These are phyloP conservation scores for Latrodectus geometricus DNA, from an alignment of 1,140 invertebrate genomes.

Conservation along the genomic window DNA sequence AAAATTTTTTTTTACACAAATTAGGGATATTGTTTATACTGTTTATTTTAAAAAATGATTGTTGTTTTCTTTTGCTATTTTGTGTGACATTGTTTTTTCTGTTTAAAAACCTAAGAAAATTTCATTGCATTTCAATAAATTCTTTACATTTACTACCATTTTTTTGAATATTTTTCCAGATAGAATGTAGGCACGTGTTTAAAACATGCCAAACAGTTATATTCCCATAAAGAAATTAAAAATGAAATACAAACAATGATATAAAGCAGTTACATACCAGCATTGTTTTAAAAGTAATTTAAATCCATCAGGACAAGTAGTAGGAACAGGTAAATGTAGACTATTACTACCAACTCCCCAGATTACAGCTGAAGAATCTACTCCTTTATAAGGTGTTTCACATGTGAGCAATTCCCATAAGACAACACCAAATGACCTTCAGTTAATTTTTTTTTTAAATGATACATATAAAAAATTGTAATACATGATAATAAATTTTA, in stretches of 20 bases:
- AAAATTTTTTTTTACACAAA: no score
- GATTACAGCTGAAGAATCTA: slow-evolving; percentile 96
- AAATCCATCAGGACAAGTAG: slow-evolving; percentile 84
- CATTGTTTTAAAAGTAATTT: slow-evolving; percentile 90
- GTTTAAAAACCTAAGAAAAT: no score
- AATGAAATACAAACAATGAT: not conserved
- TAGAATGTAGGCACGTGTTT: no score
- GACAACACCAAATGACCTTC: slow-evolving; percentile 93
- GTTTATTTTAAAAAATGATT: no score
- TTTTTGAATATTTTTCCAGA: no score
- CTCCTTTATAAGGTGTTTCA: slow-evolving; percentile 95
- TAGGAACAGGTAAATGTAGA: slow-evolving; percentile 88
- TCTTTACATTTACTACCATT: no score
- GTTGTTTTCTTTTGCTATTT: no score
- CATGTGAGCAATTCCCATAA: slow-evolving; percentile 97
- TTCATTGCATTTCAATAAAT: no score
- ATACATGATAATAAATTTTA: not conserved
- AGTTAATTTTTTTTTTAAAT: not conserved
- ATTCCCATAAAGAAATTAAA: no score
- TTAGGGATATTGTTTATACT: no score
- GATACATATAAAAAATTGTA: slow-evolving; percentile 10
- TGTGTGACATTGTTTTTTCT: no score
- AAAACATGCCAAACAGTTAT: no score
- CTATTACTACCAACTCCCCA: slow-evolving; percentile 97
- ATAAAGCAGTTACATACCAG: slow-evolving; percentile 73